Percentiles rank a stretch among this genome's conserved stretches.
These are phyloP conservation scores for Proisotoma minuta DNA, from an alignment of 2,888 invertebrate genomes.

Conservation along the genomic window DNA sequence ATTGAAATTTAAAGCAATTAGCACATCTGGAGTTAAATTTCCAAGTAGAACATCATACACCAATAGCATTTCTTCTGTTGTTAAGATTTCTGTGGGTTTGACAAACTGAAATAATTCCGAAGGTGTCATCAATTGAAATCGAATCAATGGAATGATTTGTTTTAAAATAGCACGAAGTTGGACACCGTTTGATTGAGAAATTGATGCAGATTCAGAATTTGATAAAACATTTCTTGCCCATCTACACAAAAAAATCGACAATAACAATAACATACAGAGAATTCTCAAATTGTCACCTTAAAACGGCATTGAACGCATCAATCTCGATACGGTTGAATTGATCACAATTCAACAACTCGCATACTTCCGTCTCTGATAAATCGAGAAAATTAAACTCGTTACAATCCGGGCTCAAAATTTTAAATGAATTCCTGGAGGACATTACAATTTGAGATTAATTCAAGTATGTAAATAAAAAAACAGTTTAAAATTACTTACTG, in stretches of 20 bases:
- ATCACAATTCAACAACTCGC: conserved; percentile 18
- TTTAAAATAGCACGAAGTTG: neutral
- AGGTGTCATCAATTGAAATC: conserved; percentile 20
- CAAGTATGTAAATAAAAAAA: neutral
- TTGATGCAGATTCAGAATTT: neutral
- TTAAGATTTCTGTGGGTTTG: neutral
- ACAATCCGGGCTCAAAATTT: neutral
- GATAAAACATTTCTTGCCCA: neutral
- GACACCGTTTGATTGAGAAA: neutral
- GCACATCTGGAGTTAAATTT: no score
- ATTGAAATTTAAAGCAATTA: no score
- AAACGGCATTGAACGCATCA: conserved; percentile 11
- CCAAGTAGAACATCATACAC: neutral
- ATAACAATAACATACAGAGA: neutral
- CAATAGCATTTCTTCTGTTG: neutral
- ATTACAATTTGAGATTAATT: neutral
- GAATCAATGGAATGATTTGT: neutral
- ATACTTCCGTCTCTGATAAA: neutral
- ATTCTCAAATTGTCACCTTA: conserved; percentile 8
- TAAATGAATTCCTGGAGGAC: neutral
- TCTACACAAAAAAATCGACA: neutral
- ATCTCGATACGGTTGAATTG: conserved; percentile 9
- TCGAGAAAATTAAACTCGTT: neutral
- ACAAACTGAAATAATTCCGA: conserved; percentile 4
- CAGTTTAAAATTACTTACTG: neutral